Evolutionary conservation across 2,113 vertebrate genomes (phyloP).

Genomic region (Onychostruthus taczanowskii): DNA sequence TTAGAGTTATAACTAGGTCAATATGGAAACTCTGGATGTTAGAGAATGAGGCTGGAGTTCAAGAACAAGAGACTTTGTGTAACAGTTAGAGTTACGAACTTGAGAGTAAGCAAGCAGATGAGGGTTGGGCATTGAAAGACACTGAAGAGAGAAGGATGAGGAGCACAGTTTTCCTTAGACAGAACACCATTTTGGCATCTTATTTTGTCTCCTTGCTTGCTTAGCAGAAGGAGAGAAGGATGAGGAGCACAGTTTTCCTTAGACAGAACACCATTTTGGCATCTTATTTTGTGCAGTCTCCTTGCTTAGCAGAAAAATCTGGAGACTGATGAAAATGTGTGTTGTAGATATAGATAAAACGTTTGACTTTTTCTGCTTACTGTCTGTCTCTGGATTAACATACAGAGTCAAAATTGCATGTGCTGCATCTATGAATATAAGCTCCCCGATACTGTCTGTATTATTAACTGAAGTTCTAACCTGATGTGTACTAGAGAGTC

Average conservation of each 20-base stretch:
- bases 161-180: not conserved
- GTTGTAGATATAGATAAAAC: not conserved
- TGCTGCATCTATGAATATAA: not conserved
- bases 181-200: not conserved
- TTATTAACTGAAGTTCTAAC: not conserved
- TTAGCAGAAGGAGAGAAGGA: not conserved
- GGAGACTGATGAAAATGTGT: not conserved
- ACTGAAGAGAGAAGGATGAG: not conserved
- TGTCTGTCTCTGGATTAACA: not conserved
- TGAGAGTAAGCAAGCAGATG: not conserved
- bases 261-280: not conserved
- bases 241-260: not conserved
- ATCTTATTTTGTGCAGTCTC: not conserved
- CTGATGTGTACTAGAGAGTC: not conserved
- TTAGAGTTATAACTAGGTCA: not conserved
- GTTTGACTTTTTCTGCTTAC: not conserved
- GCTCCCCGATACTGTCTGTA: not conserved
- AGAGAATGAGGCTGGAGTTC: not conserved
- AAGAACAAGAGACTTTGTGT: not conserved
- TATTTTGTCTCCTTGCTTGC: not conserved
- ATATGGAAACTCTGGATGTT: not conserved
- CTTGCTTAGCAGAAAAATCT: not conserved
- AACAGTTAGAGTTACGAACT: not conserved
- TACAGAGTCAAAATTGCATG: not conserved
- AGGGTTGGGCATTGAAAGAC: not conserved